These are phyloP conservation scores for Ellobius talpinus DNA, from an alignment of 2,113 vertebrate genomes.

Conservation along the genomic window DNA sequence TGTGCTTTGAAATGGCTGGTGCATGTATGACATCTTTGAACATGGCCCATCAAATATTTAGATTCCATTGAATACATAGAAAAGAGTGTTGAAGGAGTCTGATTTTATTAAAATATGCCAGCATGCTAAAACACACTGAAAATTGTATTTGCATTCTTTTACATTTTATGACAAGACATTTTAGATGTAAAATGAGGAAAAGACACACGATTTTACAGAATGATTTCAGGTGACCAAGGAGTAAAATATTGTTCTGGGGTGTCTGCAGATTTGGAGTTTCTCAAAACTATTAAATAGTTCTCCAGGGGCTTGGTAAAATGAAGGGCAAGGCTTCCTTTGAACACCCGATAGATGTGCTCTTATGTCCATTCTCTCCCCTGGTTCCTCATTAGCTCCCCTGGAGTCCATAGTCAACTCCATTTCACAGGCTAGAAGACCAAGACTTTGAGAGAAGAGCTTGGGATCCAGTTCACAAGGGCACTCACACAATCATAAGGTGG, in stretches of 20 bases:
- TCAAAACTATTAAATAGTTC: background rate
- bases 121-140: background rate
- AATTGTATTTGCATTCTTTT: slow-evolving; percentile 1
- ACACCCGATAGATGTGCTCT: accelerated
- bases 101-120: slow-evolving; percentile 34
- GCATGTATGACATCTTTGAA: background rate
- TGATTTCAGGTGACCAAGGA: background rate
- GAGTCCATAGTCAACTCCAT: background rate
- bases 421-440: background rate
- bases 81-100: background rate
- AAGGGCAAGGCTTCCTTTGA: background rate
- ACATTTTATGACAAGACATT: background rate
- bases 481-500: background rate
- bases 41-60: slow-evolving; percentile 7
- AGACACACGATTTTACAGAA: background rate
- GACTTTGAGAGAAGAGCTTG: too few relatives aligned
- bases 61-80: background rate
- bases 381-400: background rate
- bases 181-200: background rate
- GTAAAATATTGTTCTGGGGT: background rate
- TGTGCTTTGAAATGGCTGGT: background rate
- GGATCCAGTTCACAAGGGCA: background rate
- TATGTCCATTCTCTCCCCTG: accelerated
- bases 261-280: background rate
- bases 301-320: background rate